phyloP scores from a whole-genome alignment of 1,140 invertebrate species.

The Artemia franciscana region DNA sequence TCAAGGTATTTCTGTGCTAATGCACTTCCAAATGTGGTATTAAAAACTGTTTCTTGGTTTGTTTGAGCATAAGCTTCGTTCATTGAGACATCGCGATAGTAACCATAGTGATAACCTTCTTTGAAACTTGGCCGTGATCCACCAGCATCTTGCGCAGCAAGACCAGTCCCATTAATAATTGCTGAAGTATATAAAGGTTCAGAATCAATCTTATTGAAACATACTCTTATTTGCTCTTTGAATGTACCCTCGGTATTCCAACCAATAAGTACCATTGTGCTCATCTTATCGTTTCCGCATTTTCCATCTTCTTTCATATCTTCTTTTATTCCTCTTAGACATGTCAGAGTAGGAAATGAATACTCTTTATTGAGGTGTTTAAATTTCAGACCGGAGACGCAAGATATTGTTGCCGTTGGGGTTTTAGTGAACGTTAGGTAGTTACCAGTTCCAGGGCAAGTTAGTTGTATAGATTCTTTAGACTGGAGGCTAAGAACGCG shows the following conservation, averaged over 20 bases:
- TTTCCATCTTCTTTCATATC: slow-evolving; percentile 5
- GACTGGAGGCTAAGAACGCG: slow-evolving; percentile 2
- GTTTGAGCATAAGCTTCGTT: slow-evolving; percentile 3
- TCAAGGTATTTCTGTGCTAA: slow-evolving; percentile 5
- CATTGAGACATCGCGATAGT: not conserved
- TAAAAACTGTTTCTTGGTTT: slow-evolving; percentile 1
- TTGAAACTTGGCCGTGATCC: slow-evolving; percentile 5
- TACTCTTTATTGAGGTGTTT: not conserved
- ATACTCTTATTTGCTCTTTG: slow-evolving; percentile 6
- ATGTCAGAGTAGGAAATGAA: slow-evolving; percentile 1
- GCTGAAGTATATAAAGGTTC: slow-evolving; percentile 5
- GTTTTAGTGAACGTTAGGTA: slow-evolving; percentile 3
- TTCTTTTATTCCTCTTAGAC: slow-evolving; percentile 2
- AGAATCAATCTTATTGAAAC: slow-evolving; percentile 1
- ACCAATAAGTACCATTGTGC: slow-evolving; percentile 6
- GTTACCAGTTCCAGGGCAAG: slow-evolving; percentile 6
- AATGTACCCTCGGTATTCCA: slow-evolving; percentile 6
- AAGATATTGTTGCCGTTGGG: slow-evolving; percentile 1
- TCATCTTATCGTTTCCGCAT: not conserved
- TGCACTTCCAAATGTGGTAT: not conserved
- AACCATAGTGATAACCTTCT: slow-evolving; percentile 5
- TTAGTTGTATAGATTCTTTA: slow-evolving; percentile 4
- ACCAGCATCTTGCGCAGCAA: slow-evolving; percentile 4
- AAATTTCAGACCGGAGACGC: not conserved
- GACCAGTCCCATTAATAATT: not conserved